Conservation (phyloP, 2,797 vertebrate genomes). For the Oreochromis mossambicus region DNA sequence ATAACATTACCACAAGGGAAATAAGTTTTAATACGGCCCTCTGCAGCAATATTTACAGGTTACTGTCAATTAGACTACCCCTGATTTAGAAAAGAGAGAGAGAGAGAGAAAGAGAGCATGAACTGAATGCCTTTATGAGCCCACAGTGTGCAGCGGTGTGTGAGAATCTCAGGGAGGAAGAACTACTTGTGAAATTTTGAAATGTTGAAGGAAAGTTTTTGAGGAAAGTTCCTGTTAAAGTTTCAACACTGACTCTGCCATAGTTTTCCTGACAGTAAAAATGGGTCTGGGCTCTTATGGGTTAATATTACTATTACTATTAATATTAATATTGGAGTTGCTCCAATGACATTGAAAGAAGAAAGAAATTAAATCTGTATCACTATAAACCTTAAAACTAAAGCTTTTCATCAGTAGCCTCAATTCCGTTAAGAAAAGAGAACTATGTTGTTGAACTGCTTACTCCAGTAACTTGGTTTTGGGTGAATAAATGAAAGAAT, state of each 20-base stretch:
- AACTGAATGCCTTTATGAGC: neutral
- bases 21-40: slow-evolving; percentile 6
- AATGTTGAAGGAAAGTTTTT: neutral
- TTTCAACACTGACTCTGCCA: neutral
- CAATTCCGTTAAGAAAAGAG: neutral
- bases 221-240: neutral
- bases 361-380: neutral
- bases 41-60: neutral
- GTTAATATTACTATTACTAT: neutral
- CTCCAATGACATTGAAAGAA: neutral
- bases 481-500: neutral
- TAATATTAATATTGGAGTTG: neutral
- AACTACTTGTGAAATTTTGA: neutral
- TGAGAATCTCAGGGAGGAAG: neutral
- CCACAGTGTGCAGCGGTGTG: neutral
- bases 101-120: neutral
- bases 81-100: neutral
- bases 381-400: neutral
- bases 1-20: neutral
- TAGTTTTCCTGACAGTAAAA: neutral
- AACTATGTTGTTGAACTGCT: slow-evolving; percentile 26
- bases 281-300: neutral
- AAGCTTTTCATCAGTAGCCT: slow-evolving; percentile 6
- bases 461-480: slow-evolving; percentile 42
- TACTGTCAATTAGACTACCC: neutral